Percentiles rank a stretch among this genome's conserved stretches.
Conservation (phyloP, 2,113 vertebrate genomes). For the Tupaia chinensis region DNA sequence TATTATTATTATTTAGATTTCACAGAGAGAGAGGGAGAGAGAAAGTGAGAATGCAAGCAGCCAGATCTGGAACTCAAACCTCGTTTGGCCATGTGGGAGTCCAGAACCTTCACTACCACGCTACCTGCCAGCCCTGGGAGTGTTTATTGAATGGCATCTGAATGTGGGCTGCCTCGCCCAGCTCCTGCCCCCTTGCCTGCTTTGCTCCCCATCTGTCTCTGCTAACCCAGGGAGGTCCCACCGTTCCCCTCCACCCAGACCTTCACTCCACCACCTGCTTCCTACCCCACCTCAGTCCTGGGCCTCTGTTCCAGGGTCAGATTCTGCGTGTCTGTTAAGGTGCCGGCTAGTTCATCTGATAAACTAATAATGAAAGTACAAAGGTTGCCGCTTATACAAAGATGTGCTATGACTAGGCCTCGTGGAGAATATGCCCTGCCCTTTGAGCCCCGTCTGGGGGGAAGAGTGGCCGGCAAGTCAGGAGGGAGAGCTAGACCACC, state of each 20-base stretch:
- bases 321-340: background rate
- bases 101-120: too few relatives aligned
- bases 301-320: background rate
- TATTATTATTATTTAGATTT: too few relatives aligned
- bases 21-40: too few relatives aligned
- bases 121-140: too few relatives aligned
- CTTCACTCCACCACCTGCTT: background rate
- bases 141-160: background rate
- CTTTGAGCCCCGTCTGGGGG: background rate
- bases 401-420: constrained; percentile 27
- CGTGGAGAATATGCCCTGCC: background rate
- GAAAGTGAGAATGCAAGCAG: too few relatives aligned
- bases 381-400: constrained; percentile 56
- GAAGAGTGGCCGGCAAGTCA: too few relatives aligned
- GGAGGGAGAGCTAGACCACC: background rate
- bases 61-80: too few relatives aligned
- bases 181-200: background rate
- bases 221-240: background rate
- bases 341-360: constrained; percentile 31
- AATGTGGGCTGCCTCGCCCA: background rate
- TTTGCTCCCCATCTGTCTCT: background rate
- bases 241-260: background rate
- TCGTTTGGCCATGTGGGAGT: too few relatives aligned
- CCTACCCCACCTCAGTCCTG: background rate
- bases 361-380: background rate